Conservation (phyloP, 2,797 vertebrate genomes). For the Sparidentex hasta region DNA sequence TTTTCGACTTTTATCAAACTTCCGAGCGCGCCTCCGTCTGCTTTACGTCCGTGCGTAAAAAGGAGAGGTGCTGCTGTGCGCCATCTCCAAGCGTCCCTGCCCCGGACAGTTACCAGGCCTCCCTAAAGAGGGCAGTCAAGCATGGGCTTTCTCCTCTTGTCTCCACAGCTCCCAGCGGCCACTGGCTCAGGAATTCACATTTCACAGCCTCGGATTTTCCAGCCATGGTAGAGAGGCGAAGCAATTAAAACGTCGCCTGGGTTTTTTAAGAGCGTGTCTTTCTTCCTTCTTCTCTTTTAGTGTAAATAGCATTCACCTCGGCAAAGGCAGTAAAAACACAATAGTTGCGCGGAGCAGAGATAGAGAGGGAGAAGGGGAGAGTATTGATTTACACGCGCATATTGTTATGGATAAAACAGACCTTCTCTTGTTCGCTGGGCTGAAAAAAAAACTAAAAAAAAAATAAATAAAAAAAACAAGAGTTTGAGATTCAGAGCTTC, state of each 20-base stretch:
- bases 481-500: conserved; percentile 60
- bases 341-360: conserved; percentile 69
- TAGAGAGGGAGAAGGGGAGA: conserved; percentile 54
- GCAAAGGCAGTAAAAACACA: conserved; percentile 81
- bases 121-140: conserved; percentile 98
- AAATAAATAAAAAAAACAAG: conserved; percentile 34
- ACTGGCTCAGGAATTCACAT: conserved; percentile 84
- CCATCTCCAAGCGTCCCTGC: conserved; percentile 59
- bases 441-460: conserved; percentile 19
- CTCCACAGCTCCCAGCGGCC: conserved; percentile 82
- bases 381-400: conserved; percentile 82
- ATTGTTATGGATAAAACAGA: conserved; percentile 78
- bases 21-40: conserved; percentile 1
- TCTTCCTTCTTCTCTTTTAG: conserved; percentile 60
- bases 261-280: conserved; percentile 71
- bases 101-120: conserved; percentile 89
- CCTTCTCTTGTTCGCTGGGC: conserved; percentile 67
- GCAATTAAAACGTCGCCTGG: conserved; percentile 85
- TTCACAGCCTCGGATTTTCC: conserved; percentile 80
- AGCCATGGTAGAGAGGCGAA: conserved; percentile 74
- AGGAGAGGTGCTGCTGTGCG: conserved; percentile 42
- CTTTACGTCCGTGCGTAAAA: conserved; percentile 64
- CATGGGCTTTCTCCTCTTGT: conserved; percentile 83
- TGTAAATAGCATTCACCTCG: conserved; percentile 79
- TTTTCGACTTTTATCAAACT: conserved; percentile 21